Base-by-base conservation (phyloP, 2,888 invertebrate species). In the Drosophila tripunctata region DNA sequence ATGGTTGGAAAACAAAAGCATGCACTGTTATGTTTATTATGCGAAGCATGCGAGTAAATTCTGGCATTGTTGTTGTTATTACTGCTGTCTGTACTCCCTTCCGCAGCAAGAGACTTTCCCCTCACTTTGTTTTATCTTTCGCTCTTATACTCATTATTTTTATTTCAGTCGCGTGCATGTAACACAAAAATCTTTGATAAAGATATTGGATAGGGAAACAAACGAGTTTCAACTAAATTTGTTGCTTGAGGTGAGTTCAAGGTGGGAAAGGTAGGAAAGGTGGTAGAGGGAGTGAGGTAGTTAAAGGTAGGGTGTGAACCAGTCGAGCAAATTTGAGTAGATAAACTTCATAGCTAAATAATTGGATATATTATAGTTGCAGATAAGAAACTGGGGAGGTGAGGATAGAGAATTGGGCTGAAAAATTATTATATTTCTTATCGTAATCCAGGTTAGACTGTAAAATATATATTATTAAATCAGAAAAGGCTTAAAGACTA, bases 41-140 rank as follows among this genome's bases (percentile, higher is more conserved):
- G 81, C 82, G 72, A 72, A 67, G 85, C 82, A 85, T 85, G 81
- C 82, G 82, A 76, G 82, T 78, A 81, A 78, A 84, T 84, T 84
- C 43, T 66, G 45, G 65, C 60, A 66, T 66, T 80, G 80, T 67
- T 78, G 45, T 45, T 51, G 35, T 33, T 24, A 3, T 14, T 50
- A 4, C 47, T 67, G 61, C 55, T 63, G 52, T 47, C 52, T 36
- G 27, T 65, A 38, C 27, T 55, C 12, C 36, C 40, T 43, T 51
- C 27, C 38, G 67, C 48, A 57, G 41, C 41, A 47, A 56, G 61
- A 69, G 56, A 40, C 27, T 19, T 7, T 14, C 22, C 12, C 30
- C 22, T 5, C 30, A 19, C n/a, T 19, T 31, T 8, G 40, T 40
- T 33, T 15, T 31, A 55, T 48, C 31, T 15, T 41, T 22, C 62